phyloP scores from a whole-genome alignment of 1,140 invertebrate species.

The Apis cerana region DNA sequence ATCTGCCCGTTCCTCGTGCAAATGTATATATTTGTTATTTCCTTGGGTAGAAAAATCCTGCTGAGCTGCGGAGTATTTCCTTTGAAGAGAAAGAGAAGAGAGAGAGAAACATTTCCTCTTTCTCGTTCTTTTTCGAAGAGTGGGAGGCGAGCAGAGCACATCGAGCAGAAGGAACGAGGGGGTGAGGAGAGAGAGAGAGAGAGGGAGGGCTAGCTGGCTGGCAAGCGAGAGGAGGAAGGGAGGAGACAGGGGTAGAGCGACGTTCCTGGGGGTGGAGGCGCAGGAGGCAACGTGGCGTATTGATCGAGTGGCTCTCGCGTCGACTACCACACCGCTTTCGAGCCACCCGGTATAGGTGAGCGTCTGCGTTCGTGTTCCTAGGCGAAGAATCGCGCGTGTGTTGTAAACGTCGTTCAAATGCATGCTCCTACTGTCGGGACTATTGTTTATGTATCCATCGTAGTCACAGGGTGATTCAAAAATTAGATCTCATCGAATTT shows the following conservation, averaged over 20 bases:
- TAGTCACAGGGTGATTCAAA: slow-evolving; percentile 9
- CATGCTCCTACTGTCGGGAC: not conserved
- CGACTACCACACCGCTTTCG: slow-evolving; percentile 68
- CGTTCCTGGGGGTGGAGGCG: slow-evolving; percentile 71
- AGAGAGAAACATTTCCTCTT: slow-evolving; percentile 48
- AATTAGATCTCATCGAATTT: not conserved
- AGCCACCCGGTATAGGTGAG: slow-evolving; percentile 59
- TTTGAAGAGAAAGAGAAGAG: slow-evolving; percentile 14
- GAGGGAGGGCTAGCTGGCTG: slow-evolving; percentile 21
- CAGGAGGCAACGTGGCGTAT: slow-evolving; percentile 79
- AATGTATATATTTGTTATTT: slow-evolving; percentile 46
- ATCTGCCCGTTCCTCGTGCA: slow-evolving; percentile 22
- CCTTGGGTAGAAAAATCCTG: slow-evolving; percentile 60
- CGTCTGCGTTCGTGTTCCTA: slow-evolving; percentile 47
- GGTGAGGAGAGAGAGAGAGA: slow-evolving; percentile 23
- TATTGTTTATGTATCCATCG: slow-evolving; percentile 13
- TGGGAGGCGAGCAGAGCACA: slow-evolving; percentile 53
- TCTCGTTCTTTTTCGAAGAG: slow-evolving; percentile 54
- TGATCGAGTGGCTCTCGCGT: slow-evolving; percentile 80
- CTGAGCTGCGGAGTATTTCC: slow-evolving; percentile 63
- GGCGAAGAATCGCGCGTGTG: slow-evolving; percentile 28
- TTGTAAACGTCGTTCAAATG: not conserved
- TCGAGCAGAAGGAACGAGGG: slow-evolving; percentile 42
- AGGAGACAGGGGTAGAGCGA: slow-evolving; percentile 51
- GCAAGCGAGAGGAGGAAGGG: slow-evolving; percentile 17